Evolutionary conservation across 2,888 invertebrate genomes (phyloP).

Genomic region (Lasioglossum marginatum): DNA sequence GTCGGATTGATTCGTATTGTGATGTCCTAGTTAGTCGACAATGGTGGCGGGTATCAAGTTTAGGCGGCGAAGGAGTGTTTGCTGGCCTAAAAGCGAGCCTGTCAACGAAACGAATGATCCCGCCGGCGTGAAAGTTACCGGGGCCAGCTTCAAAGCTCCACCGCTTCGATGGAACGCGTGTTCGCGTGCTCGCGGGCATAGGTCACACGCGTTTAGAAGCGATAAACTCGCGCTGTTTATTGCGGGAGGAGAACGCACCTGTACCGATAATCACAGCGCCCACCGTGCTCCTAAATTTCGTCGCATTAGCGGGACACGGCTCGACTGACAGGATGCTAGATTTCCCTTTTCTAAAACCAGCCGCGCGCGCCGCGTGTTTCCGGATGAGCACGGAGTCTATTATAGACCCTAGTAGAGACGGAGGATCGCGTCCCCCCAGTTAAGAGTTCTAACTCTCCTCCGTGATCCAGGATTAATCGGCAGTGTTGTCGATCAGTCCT

Average conservation of each 20-base stretch:
- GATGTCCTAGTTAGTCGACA: not conserved
- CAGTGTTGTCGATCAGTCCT: not conserved
- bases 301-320: not conserved
- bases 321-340: not conserved
- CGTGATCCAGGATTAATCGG: slow-evolving; percentile 2
- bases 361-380: slow-evolving; percentile 7
- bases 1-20: slow-evolving; percentile 42
- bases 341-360: slow-evolving; percentile 2
- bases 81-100: slow-evolving; percentile 52
- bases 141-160: slow-evolving; percentile 56
- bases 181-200: slow-evolving; percentile 47
- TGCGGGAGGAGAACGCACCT: slow-evolving; percentile 8
- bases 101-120: slow-evolving; percentile 64
- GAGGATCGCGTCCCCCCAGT: not conserved
- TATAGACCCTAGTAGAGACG: not conserved
- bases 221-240: slow-evolving; percentile 62
- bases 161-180: slow-evolving; percentile 52
- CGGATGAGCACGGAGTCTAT: not conserved
- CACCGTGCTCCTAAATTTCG: slow-evolving; percentile 38
- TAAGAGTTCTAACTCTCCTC: not conserved
- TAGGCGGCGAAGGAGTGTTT: not conserved
- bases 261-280: slow-evolving; percentile 28
- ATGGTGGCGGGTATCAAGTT: not conserved
- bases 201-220: slow-evolving; percentile 51
- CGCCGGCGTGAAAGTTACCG: slow-evolving; percentile 33